Percentiles rank a stretch among this genome's conserved stretches.
Conservation (phyloP, 2,797 vertebrate species). For the Lacerta viridis region DNA sequence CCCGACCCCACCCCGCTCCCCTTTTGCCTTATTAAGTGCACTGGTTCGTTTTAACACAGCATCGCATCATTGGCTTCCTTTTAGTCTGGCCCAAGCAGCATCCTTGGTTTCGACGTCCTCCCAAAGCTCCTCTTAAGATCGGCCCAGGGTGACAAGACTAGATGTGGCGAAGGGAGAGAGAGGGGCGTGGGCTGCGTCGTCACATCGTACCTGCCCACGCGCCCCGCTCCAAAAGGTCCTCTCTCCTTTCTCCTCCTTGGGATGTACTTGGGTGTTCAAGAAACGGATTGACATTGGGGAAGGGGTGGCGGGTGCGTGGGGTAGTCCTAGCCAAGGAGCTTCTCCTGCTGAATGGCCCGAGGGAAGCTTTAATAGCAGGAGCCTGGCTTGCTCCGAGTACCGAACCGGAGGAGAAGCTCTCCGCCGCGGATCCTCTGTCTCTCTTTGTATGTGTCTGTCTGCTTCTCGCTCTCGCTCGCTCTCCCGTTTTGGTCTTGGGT, state of each 20-base stretch:
- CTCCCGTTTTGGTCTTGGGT: slow-evolving; percentile 82
- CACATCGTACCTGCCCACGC: background rate
- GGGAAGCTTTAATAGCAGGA: slow-evolving; percentile 38
- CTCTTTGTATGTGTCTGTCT: slow-evolving; percentile 22
- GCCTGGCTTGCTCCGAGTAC: slow-evolving; percentile 40
- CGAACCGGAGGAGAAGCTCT: slow-evolving; percentile 48
- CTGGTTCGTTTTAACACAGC: slow-evolving; percentile 61
- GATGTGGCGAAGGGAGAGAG: background rate
- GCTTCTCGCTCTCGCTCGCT: too few species aligned
- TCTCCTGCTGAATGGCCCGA: slow-evolving; percentile 51
- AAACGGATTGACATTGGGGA: slow-evolving; percentile 26
- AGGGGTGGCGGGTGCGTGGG: slow-evolving; percentile 4
- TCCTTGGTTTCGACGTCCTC: slow-evolving; percentile 53
- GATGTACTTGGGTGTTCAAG: slow-evolving; percentile 44
- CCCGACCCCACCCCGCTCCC: slow-evolving; percentile 30
- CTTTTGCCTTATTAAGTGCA: background rate
- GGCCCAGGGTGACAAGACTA: slow-evolving; percentile 43
- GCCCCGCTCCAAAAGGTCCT: background rate
- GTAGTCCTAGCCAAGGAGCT: slow-evolving; percentile 71
- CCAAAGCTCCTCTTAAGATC: slow-evolving; percentile 65
- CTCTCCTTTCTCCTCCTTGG: rapidly evolving
- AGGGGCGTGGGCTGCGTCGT: background rate
- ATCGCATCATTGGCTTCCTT: slow-evolving; percentile 61
- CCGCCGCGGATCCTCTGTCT: slow-evolving; percentile 74
- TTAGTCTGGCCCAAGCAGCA: slow-evolving; percentile 31